Percentiles rank a stretch among this genome's conserved stretches.
Conservation (phyloP, 1,140 invertebrate genomes). For the Caerostris extrusa region DNA sequence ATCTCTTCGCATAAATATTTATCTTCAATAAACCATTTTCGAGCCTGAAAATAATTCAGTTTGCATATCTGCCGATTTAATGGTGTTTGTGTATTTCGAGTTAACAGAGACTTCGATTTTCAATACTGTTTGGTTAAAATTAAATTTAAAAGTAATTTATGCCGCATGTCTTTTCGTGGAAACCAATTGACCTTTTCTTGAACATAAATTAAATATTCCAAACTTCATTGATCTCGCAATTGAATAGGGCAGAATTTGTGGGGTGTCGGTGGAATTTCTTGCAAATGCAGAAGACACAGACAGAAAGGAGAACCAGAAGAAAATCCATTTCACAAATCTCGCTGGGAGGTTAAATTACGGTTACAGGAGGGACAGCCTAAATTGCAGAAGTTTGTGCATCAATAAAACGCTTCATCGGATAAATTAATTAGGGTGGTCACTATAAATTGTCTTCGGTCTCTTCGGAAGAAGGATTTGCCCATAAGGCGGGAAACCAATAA, state of each 20-base stretch:
- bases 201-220: neutral
- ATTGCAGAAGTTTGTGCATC: slow-evolving; percentile 34
- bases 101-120: too few relatives aligned
- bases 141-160: neutral
- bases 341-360: slow-evolving; percentile 7
- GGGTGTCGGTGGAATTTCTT: neutral
- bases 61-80: neutral
- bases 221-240: neutral
- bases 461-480: slow-evolving; percentile 20
- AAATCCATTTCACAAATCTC: slow-evolving; percentile 8
- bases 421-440: slow-evolving; percentile 52
- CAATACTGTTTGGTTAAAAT: neutral
- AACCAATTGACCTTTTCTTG: neutral
- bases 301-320: too few relatives aligned
- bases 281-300: neutral
- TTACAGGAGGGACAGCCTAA: neutral
- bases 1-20: neutral
- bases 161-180: too few relatives aligned
- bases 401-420: slow-evolving; percentile 49
- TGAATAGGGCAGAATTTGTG: too few relatives aligned
- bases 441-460: slow-evolving; percentile 50
- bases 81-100: neutral
- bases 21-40: neutral
- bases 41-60: neutral
- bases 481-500: slow-evolving; percentile 45